These are phyloP conservation scores for Ectemnius continuus DNA, from an alignment of 2,888 invertebrate species.

Conservation along the genomic window DNA sequence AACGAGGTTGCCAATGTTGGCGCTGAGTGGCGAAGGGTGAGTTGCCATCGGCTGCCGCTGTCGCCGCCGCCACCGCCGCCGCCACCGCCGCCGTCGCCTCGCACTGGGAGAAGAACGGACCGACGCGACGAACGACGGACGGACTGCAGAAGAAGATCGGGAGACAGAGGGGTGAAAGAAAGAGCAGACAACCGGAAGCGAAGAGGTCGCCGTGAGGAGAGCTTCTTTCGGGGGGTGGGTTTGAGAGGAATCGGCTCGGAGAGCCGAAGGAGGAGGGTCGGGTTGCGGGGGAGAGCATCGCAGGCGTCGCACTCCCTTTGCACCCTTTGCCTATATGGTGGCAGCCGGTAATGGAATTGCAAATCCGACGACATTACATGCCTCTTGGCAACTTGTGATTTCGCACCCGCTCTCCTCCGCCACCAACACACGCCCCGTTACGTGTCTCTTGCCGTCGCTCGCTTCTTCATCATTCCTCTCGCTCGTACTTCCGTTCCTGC, in stretches of 20 bases:
- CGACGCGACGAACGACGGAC: conserved; percentile 1
- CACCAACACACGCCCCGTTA: conserved; percentile 53
- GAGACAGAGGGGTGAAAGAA: conserved; percentile 30
- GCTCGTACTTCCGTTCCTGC: conserved; percentile 11
- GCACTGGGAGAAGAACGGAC: neutral
- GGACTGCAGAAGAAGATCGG: conserved; percentile 19
- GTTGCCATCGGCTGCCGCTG: no score
- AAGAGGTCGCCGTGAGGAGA: conserved; percentile 14
- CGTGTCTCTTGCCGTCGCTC: conserved; percentile 38
- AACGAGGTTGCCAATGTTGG: no score
- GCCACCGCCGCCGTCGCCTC: no score
- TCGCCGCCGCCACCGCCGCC: no score
- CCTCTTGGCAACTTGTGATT: conserved; percentile 76
- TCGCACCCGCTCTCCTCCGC: conserved; percentile 62
- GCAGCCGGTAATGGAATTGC: conserved; percentile 74
- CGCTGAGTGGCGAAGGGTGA: no score
- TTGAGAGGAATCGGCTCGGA: neutral
- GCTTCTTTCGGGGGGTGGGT: neutral
- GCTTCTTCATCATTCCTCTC: conserved; percentile 4
- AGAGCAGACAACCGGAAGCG: conserved; percentile 13
- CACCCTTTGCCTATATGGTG: conserved; percentile 61
- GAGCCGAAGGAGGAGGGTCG: conserved; percentile 18
- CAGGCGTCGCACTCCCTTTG: conserved; percentile 53
- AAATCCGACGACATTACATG: conserved; percentile 76
- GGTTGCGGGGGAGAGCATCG: conserved; percentile 27